These are phyloP conservation scores for Perca fluviatilis DNA, from an alignment of 2,113 vertebrate species.

Conservation along the genomic window DNA sequence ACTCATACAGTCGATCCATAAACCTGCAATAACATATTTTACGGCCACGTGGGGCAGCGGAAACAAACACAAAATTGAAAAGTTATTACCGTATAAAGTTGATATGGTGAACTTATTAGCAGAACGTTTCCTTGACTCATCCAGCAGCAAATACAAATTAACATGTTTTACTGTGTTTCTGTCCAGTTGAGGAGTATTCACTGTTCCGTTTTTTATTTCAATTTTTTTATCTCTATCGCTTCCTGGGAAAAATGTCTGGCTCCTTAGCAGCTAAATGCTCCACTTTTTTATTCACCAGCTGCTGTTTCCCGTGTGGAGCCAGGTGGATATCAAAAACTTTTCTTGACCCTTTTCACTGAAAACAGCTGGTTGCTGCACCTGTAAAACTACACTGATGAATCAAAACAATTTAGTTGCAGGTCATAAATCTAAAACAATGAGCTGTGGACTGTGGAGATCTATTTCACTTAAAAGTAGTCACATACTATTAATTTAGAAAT, in stretches of 20 bases:
- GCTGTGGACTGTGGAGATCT: neutral
- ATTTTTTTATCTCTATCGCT: neutral
- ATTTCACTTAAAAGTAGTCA: neutral
- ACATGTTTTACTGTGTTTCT: neutral
- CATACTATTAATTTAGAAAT: neutral
- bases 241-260: neutral
- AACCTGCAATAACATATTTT: slow-evolving; percentile 2
- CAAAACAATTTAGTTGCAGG: neutral
- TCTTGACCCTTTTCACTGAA: neutral
- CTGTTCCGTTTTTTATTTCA: neutral
- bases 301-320: neutral
- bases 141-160: too few relatives aligned
- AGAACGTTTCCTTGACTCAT: neutral
- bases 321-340: neutral
- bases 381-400: neutral
- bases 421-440: neutral
- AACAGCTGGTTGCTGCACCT: neutral
- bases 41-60: neutral
- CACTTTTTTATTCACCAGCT: neutral
- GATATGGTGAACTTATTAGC: neutral
- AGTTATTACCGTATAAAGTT: slow-evolving; percentile 18
- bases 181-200: neutral
- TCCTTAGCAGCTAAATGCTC: neutral
- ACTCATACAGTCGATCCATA: slow-evolving; percentile 11
- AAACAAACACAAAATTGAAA: slow-evolving; percentile 11